Evolutionary conservation across 2,888 invertebrate species (phyloP), one percentile per base, ranked within the genome.

Genomic region (Thera obeliscata): DNA sequence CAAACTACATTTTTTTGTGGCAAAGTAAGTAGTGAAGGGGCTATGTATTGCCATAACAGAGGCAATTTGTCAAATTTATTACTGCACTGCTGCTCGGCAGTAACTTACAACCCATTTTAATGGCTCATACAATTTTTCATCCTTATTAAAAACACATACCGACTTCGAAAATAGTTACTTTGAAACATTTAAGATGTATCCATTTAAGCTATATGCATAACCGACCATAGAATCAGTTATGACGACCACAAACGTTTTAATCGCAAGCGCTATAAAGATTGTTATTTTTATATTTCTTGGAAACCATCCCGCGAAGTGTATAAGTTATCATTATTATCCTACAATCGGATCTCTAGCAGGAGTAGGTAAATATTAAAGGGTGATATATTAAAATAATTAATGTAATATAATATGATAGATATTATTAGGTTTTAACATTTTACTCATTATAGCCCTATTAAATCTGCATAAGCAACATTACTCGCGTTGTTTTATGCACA

Each of bases 31-130:
- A 76, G 73, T 75, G 78, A 80, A 79, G 74, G 79, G 78, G 80
- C 81, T 81, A 79, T 73, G 69, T 70, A 69, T 83, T 77, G 81
- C 83, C 79, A 84, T 83, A 82, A 81, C 80, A 82, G 77, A 73
- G 76, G 79, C 80, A 70, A 82, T 84, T 83, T 84, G 82, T 84
- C 80, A 81, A 76, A 79, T 82, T 83, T 84, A 84, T 84, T 83
- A 76, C 78, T 66, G 71, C 77, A 76, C 76, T 72, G 76, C 76
- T 64, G 78, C 78, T 77, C 76, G 73, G 75, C 75, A 70, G 74
- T 80, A 78, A 81, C 73, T 81, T 77, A 82, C 77, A 77, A 74
- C 71, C 67, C 78, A 78, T 82, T 74, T 81, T 83, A 83, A 80
- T 80, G 80, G 78, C 72, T 74, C 73, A 69, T 74, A 78, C 74